Evolutionary conservation across 2,113 vertebrate genomes (phyloP).

Genomic region (Pelecanus crispus): DNA sequence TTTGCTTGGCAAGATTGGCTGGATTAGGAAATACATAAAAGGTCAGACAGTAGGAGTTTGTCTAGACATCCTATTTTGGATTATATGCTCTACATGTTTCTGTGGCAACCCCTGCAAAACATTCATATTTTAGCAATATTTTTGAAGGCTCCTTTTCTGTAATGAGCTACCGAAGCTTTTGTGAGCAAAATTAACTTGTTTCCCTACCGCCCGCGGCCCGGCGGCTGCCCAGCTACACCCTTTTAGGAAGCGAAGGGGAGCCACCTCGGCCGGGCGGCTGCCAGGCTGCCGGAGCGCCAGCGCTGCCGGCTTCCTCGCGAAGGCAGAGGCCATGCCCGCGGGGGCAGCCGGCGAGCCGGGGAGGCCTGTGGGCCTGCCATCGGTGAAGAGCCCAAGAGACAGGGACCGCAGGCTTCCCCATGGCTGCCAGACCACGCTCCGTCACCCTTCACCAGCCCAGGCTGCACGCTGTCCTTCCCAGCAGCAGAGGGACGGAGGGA

Average conservation of each 20-base stretch:
- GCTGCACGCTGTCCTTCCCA: background rate
- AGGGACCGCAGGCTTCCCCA: background rate
- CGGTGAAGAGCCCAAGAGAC: background rate
- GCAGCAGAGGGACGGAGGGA: background rate
- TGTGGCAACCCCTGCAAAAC: slow-evolving; percentile 70
- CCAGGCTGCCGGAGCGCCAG: background rate
- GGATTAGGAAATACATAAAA: slow-evolving; percentile 74
- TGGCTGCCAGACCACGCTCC: background rate
- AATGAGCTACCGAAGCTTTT: background rate
- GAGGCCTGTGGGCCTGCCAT: background rate
- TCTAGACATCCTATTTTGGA: slow-evolving; percentile 82
- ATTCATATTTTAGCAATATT: slow-evolving; percentile 53
- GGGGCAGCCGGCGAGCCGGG: background rate
- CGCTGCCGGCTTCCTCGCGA: background rate
- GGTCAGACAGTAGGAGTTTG: slow-evolving; percentile 82
- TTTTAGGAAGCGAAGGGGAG: background rate
- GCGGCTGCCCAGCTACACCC: background rate
- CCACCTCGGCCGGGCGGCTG: background rate
- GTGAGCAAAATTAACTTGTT: background rate
- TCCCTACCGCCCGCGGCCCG: background rate
- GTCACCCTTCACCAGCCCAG: background rate
- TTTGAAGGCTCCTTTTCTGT: slow-evolving; percentile 33
- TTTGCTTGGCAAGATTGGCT: slow-evolving; percentile 69
- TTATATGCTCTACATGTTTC: slow-evolving; percentile 56
- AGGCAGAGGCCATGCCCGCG: background rate